phyloP scores from a whole-genome alignment of 2,113 vertebrate genomes.

The Bufo bufo region DNA sequence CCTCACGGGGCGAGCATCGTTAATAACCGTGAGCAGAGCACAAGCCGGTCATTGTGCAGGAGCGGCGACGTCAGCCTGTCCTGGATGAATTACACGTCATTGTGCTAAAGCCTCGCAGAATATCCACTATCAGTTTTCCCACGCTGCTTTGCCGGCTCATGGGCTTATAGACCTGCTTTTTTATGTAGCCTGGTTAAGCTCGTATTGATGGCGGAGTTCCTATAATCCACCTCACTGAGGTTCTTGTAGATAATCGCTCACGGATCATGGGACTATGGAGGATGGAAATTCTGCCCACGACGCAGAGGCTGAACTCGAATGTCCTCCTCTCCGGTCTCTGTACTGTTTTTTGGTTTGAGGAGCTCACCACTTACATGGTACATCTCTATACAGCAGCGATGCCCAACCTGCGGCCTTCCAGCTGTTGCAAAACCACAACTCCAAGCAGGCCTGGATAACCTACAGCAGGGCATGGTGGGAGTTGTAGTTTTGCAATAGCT shows the following conservation, averaged over 20 bases:
- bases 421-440: too few relatives aligned
- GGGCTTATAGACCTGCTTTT: neutral
- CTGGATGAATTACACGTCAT: neutral
- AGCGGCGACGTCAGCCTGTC: neutral
- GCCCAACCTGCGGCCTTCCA: too few relatives aligned
- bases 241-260: neutral
- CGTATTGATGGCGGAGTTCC: neutral
- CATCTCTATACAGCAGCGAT: neutral
- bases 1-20: neutral
- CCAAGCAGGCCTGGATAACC: too few relatives aligned
- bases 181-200: neutral
- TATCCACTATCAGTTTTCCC: neutral
- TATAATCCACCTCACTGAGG: neutral
- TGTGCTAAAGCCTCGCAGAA: neutral
- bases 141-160: neutral
- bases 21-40: neutral
- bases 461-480: too few relatives aligned
- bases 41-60: neutral
- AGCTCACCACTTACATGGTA: neutral
- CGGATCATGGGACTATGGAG: neutral
- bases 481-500: too few relatives aligned
- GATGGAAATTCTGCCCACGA: neutral
- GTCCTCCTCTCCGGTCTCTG: neutral
- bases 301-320: neutral
- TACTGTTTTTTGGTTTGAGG: neutral